Evolutionary conservation across 2,888 invertebrate species (phyloP).

Genomic region (Lamellibrachia columna): DNA sequence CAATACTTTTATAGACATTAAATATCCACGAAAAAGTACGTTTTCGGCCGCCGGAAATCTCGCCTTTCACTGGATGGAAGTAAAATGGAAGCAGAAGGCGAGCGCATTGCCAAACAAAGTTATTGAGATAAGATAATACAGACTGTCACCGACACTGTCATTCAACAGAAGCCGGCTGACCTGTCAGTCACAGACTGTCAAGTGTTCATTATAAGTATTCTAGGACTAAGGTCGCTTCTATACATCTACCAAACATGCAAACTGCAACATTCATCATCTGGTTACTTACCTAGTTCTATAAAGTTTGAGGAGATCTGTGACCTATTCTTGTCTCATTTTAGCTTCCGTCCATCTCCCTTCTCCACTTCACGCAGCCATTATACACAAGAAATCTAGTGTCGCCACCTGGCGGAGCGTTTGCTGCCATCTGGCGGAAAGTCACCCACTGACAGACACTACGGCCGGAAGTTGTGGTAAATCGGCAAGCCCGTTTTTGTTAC

Average conservation of each 20-base stretch:
- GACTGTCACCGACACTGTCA: too few relatives aligned
- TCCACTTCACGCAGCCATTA: neutral
- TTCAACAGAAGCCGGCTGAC: too few relatives aligned
- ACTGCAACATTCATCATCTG: neutral
- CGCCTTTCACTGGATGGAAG: too few relatives aligned
- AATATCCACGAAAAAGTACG: too few relatives aligned
- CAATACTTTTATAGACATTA: too few relatives aligned
- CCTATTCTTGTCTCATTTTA: neutral
- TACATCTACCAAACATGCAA: neutral
- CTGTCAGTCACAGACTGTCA: neutral
- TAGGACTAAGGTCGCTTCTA: neutral
- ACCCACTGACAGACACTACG: neutral
- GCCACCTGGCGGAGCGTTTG: neutral
- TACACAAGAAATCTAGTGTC: neutral
- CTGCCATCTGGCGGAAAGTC: neutral
- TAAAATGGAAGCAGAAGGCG: too few relatives aligned
- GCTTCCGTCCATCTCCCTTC: conserved; percentile 6
- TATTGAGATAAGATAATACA: too few relatives aligned
- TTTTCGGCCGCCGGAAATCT: too few relatives aligned
- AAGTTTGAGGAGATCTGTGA: neutral
- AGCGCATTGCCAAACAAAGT: too few relatives aligned
- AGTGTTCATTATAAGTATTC: neutral
- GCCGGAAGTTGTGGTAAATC: neutral
- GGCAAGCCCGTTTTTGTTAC: neutral
- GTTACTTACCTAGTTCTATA: neutral